Conservation (phyloP, 1,140 invertebrate genomes). For the Portunus trituberculatus region DNA sequence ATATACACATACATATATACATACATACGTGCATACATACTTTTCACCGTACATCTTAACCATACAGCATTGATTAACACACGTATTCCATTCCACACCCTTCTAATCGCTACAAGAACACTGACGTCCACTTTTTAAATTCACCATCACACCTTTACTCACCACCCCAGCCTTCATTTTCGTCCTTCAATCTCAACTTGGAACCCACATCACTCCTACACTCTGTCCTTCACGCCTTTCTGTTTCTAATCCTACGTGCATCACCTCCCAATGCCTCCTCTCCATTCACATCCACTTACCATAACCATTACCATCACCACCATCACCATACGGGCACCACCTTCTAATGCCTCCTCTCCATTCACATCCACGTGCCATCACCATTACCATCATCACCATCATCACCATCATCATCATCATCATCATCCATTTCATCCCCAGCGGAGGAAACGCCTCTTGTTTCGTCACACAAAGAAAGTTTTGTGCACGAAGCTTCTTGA, state of each 20-base stretch:
- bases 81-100: background rate
- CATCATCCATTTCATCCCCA: background rate
- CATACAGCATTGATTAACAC: background rate
- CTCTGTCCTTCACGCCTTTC: no score
- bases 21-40: constrained; percentile 15
- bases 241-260: no score
- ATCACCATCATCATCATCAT: no score
- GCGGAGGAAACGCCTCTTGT: background rate
- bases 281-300: background rate
- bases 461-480: background rate
- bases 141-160: background rate
- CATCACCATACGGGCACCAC: no score
- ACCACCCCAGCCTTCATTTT: background rate
- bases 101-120: background rate
- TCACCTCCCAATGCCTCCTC: no score
- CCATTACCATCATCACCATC: no score
- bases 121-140: background rate
- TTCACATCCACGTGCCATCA: no score
- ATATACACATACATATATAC: constrained; percentile 29
- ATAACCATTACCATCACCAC: no score
- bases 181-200: background rate
- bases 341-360: background rate
- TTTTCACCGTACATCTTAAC: background rate
- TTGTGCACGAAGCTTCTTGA: background rate
- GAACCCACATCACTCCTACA: no score